Evolutionary conservation across 2,797 vertebrate genomes (phyloP).

Genomic region (Amniataba percoides): DNA sequence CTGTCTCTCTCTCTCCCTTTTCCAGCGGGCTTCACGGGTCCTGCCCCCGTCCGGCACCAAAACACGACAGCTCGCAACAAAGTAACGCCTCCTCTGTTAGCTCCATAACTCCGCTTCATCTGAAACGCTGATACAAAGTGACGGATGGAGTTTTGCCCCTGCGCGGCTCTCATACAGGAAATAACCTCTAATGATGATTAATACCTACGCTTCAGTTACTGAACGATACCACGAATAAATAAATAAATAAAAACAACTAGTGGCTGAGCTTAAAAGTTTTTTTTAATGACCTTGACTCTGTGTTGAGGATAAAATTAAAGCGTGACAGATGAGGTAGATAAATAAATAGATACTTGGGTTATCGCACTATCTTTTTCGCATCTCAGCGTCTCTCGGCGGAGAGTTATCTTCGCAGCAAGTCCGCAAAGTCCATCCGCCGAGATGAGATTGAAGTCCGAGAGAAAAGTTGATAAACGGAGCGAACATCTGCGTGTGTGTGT

Average conservation of each 20-base stretch:
- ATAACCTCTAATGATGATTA: neutral
- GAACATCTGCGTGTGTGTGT: neutral
- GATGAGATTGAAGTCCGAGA: neutral
- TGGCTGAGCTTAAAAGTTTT: no score
- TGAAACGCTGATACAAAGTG: neutral
- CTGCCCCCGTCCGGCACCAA: constrained; percentile 44
- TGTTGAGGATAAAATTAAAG: neutral
- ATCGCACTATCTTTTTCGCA: neutral
- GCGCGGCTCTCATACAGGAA: constrained; percentile 14
- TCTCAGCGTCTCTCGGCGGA: neutral
- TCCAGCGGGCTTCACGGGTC: constrained; percentile 37
- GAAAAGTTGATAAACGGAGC: neutral
- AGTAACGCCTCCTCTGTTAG: neutral
- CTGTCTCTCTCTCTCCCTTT: constrained; percentile 12
- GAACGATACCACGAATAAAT: no score
- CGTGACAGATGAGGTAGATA: neutral
- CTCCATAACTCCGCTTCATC: no score
- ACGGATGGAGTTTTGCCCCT: neutral
- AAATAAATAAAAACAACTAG: no score
- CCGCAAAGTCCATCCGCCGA: neutral
- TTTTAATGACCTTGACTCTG: neutral
- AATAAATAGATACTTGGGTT: neutral
- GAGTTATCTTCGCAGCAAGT: constrained; percentile 7
- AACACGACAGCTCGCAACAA: neutral
- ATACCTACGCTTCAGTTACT: neutral